phyloP scores from a whole-genome alignment of 2,888 invertebrate species.

The Petrophora chlorosata region DNA sequence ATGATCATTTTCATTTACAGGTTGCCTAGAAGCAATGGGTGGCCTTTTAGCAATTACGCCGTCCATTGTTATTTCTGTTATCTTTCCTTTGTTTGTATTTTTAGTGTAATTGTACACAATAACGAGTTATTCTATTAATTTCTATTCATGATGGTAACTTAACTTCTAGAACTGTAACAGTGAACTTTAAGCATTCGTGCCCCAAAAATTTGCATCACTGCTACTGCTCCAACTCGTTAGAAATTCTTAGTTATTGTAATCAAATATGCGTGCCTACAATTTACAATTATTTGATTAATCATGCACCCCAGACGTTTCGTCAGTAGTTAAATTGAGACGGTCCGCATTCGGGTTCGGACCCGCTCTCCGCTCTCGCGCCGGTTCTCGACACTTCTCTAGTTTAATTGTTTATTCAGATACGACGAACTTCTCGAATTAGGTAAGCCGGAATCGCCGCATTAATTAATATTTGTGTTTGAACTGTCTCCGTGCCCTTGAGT shows the following conservation, averaged over 20 bases:
- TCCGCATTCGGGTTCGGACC: slow-evolving; percentile 32
- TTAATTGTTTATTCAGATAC: slow-evolving; percentile 79
- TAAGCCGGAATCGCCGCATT: slow-evolving; percentile 75
- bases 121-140: too few relatives aligned
- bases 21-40: too few relatives aligned
- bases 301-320: slow-evolving; percentile 19
- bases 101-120: too few relatives aligned
- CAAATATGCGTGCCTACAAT: background rate
- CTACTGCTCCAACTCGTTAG: too few relatives aligned
- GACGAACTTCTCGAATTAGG: slow-evolving; percentile 76
- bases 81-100: too few relatives aligned
- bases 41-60: too few relatives aligned
- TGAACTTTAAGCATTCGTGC: too few relatives aligned
- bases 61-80: too few relatives aligned
- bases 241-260: slow-evolving; percentile 4
- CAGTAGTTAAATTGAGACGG: slow-evolving; percentile 33
- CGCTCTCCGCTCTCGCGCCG: slow-evolving; percentile 34
- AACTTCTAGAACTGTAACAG: too few relatives aligned
- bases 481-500: slow-evolving; percentile 76
- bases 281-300: slow-evolving; percentile 24
- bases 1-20: too few relatives aligned
- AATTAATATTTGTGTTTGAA: slow-evolving; percentile 82
- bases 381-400: slow-evolving; percentile 61
- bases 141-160: too few relatives aligned
- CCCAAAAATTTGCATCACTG: too few relatives aligned